phyloP scores from a whole-genome alignment of 2,113 vertebrate species.

The Mormyrus lacerda region DNA sequence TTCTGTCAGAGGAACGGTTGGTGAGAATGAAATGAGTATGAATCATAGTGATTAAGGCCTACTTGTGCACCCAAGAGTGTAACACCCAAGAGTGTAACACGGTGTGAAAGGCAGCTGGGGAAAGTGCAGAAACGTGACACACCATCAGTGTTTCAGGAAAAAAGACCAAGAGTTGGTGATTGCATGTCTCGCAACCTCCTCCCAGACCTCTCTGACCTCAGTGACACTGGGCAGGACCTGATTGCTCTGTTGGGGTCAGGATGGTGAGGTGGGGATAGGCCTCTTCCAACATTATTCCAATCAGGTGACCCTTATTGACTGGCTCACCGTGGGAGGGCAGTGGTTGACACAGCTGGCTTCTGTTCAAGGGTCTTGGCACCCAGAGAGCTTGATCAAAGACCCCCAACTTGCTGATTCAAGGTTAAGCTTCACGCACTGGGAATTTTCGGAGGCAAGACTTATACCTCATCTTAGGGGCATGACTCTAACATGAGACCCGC shows the following conservation, averaged over 20 bases:
- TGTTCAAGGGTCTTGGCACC: neutral
- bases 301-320: neutral
- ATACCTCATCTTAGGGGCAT: neutral
- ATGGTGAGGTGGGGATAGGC: neutral
- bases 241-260: neutral
- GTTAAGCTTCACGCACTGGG: neutral
- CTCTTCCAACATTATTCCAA: neutral
- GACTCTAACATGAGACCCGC: neutral
- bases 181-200: neutral
- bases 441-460: neutral
- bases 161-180: neutral
- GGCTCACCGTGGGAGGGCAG: neutral
- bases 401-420: neutral
- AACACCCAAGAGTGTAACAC: neutral
- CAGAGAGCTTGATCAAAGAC: no score
- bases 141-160: neutral
- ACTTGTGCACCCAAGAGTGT: neutral
- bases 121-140: neutral
- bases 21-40: neutral
- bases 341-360: neutral
- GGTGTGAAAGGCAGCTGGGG: neutral
- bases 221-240: neutral
- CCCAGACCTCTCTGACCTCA: neutral
- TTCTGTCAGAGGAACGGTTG: neutral
- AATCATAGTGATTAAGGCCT: neutral